Evolutionary conservation across 2,888 invertebrate genomes (phyloP), one percentile per base, ranked within the genome.

Genomic region (Pseudoips prasinana): DNA sequence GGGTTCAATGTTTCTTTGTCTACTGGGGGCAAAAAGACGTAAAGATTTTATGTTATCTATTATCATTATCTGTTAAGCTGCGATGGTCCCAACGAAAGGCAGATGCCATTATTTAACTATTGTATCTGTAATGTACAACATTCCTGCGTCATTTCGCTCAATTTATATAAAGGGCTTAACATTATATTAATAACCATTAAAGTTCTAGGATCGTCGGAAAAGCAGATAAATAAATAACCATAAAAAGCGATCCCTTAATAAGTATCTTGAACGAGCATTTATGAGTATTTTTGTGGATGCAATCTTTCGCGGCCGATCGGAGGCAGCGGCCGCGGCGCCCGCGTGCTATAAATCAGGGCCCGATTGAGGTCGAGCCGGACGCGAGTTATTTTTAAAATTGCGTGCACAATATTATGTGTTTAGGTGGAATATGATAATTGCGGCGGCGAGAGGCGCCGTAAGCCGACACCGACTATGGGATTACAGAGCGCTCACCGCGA

Each of bases 351-450:
- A 86, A 85, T 86, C 85, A 85, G 73, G 53, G 49, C 3, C 70
- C 76, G 78, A 81, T 82, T 76, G 81, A 77, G 79, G 82, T 77
- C 79, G 80, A 69, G 60, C 68, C 83, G 82, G 81, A 80, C 84
- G 76, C 71, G 63, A 70, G 83, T 78, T 87, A 87, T 87, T 88
- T 86, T 83, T 84, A 78, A 88, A 86, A 88, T 88, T 86, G 86
- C 87, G 80, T 82, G 85, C 83, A 82, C 86, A 83, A 84, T 86
- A 86, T 86, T 83, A 86, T 85, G 83, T 86, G 85, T 87, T 87
- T 87, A 86, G 87, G 82, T 84, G 83, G 85, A 86, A 86, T 86
- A 86, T 85, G 84, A 88, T 87, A 88, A 88, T 88, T 88, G 85
- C 79, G 65, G 64, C 64, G 64, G 66, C 58, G 66, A 70, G 68